Percentiles rank a stretch among this genome's conserved stretches.
These are phyloP conservation scores for Falco cherrug DNA, from an alignment of 2,797 vertebrate species.

Conservation along the genomic window DNA sequence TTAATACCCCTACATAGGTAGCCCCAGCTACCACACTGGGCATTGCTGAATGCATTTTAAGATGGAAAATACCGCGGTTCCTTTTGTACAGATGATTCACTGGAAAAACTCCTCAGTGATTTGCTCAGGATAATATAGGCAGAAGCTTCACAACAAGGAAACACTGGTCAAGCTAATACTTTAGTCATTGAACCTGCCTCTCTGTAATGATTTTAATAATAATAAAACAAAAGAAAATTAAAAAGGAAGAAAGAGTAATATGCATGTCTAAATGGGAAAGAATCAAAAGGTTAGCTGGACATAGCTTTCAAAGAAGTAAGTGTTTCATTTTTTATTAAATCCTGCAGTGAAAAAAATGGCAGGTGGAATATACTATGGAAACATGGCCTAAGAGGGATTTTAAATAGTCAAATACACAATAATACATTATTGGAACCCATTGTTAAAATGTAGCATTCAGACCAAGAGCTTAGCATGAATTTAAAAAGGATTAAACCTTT, in stretches of 20 bases:
- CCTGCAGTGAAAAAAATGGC: neutral
- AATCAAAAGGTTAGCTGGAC: neutral
- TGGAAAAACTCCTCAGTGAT: neutral
- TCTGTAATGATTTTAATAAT: neutral
- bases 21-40: neutral
- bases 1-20: neutral
- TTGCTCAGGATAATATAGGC: neutral
- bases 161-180: neutral
- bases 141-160: neutral
- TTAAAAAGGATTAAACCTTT: constrained; percentile 56
- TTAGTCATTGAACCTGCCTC: neutral
- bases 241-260: neutral
- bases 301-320: neutral
- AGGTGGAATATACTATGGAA: neutral
- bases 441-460: constrained; percentile 15
- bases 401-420: constrained; percentile 2
- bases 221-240: neutral
- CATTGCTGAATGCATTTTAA: neutral
- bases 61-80: neutral
- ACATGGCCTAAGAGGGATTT: neutral
- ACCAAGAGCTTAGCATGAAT: constrained; percentile 42
- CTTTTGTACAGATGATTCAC: neutral
- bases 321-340: neutral
- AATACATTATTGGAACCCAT: neutral
- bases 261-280: neutral